Evolutionary conservation across 2,797 vertebrate species (phyloP), one percentile per base, ranked within the genome.

Genomic region (Amniataba percoides): DNA sequence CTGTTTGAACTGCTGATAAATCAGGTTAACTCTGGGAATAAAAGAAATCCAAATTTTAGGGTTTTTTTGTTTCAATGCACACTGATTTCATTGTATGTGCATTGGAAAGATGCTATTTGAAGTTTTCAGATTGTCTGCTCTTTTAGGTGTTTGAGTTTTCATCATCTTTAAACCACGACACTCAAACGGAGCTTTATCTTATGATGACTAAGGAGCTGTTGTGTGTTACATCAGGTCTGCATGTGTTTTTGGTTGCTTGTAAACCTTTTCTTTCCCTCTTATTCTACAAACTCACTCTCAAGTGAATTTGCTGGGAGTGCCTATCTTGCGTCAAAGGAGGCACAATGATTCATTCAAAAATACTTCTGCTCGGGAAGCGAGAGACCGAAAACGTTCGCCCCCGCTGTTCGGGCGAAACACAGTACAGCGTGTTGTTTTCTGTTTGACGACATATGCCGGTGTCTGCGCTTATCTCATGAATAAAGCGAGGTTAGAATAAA

Each of bases 391-490:
- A 78, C 23, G 57, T 65, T 76, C 12, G 0, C 16, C 43, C 70
- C 65, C 2, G 64, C 79, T 79, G 82, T 71, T 63, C 14, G 18
- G 18, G 67, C 45, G 21, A 57, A 74, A 84, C 80, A 52, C 43
- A 21, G 69, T 48, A 7, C 66, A 43, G 69, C 68, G 15, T 70
- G 56, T 57, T 77, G 69, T 72, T 76, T 75, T 42, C 61, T 13
- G 58, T 83, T 74, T 75, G 84, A 51, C 53, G 72, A 74, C 82
- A 81, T 81, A 67, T 60, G 78, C 72, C 25, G 34, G 49, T 18
- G 61, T 67, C 68, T 60, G 63, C 27, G 40, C 75, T 66, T 72
- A 71, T 78, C 73, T 72, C 45, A 27, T 59, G 61, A 81, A 71
- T 78, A 68, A 84, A 78, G 77, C 3, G 39, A 75, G 80, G 68